Conservation (phyloP, 2,113 vertebrate genomes). For the Stigmatopora argus region DNA sequence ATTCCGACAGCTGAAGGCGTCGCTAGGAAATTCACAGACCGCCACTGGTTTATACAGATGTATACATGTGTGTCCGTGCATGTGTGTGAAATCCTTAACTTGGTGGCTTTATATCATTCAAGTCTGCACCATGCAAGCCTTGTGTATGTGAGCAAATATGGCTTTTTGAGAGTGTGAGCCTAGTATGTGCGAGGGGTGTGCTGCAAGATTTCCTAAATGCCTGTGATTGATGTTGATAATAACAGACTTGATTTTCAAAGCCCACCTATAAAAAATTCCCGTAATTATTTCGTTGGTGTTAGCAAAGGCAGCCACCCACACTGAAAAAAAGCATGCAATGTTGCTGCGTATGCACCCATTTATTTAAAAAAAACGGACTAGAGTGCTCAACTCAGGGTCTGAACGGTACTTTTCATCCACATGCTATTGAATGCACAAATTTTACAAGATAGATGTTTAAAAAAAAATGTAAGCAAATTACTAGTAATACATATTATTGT, state of each 20-base stretch:
- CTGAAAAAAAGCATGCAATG: constrained; percentile 8
- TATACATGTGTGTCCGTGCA: constrained; percentile 13
- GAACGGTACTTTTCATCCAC: constrained; percentile 32
- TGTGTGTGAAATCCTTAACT: constrained; percentile 43
- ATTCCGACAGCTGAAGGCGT: too few species aligned
- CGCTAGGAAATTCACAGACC: too few species aligned
- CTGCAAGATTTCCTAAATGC: constrained; percentile 58
- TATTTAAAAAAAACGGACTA: constrained; percentile 22
- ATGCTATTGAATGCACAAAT: constrained; percentile 13
- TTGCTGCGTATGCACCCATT: constrained; percentile 24
- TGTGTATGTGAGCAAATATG: constrained; percentile 6
- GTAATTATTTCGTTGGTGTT: constrained; percentile 63
- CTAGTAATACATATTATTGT: too few species aligned
- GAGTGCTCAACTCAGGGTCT: constrained; percentile 8
- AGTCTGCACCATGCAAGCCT: constrained; percentile 18
- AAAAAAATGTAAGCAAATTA: constrained; percentile 13
- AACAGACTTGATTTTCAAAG: constrained; percentile 62
- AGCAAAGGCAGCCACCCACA: constrained; percentile 50
- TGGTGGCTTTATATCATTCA: constrained; percentile 61
- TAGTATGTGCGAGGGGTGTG: constrained; percentile 15
- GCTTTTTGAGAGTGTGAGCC: constrained; percentile 5
- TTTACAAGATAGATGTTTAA: constrained; percentile 19
- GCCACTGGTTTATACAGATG: too few species aligned
- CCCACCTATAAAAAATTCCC: constrained; percentile 64
- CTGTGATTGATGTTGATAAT: constrained; percentile 66